Evolutionary conservation across 2,113 vertebrate species (phyloP).

Genomic region (Peromyscus californicus): DNA sequence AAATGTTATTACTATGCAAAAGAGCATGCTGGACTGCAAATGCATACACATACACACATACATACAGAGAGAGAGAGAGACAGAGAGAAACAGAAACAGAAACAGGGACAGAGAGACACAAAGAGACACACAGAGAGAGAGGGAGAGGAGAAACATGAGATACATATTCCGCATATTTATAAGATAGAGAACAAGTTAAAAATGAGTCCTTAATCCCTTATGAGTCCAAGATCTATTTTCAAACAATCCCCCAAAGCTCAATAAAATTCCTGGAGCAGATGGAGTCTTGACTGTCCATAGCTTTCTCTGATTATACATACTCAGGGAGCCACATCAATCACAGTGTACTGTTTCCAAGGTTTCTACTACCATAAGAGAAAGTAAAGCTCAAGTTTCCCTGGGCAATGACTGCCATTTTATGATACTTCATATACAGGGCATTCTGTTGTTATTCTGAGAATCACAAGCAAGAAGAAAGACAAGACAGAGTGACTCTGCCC

Average conservation of each 20-base stretch:
- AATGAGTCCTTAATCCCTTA: neutral
- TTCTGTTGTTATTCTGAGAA: neutral
- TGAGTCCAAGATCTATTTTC: neutral
- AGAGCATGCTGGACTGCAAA: neutral
- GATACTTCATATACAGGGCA: neutral
- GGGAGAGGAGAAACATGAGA: neutral
- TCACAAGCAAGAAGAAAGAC: neutral
- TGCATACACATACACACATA: neutral
- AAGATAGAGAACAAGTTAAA: neutral
- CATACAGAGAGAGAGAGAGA: too few relatives aligned
- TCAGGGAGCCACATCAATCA: too few relatives aligned
- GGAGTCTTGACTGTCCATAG: neutral
- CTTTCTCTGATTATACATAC: neutral
- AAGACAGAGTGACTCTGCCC: neutral
- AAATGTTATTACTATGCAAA: too few relatives aligned
- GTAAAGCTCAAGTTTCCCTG: accelerated
- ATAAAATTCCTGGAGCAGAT: neutral
- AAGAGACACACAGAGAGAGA: neutral
- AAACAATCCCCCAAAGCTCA: neutral
- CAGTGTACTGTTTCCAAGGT: accelerated
- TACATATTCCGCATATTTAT: neutral
- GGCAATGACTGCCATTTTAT: neutral
- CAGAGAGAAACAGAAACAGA: too few relatives aligned
- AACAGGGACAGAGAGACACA: neutral
- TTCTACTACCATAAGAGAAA: neutral